Conservation (phyloP, 2,797 vertebrate genomes). For the Sparus aurata region DNA sequence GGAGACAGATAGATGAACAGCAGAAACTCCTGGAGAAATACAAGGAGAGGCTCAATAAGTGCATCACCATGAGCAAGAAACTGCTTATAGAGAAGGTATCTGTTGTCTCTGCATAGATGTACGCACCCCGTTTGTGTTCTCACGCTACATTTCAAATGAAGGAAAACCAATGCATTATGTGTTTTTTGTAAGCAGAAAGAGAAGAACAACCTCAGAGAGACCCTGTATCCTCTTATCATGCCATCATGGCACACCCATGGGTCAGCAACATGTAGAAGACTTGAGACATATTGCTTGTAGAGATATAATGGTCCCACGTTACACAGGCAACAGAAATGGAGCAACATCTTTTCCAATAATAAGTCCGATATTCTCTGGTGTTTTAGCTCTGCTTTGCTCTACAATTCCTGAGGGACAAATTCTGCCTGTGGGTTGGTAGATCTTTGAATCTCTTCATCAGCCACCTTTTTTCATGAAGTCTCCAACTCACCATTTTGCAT, state of each 20-base stretch:
- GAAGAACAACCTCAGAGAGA: background rate
- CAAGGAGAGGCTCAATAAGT: conserved; percentile 99
- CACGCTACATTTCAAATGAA: background rate
- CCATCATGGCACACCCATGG: background rate
- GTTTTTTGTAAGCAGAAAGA: conserved; percentile 7
- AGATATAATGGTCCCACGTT: background rate
- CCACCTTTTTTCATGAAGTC: background rate
- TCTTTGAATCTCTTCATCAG: conserved; percentile 17
- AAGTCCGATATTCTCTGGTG: conserved; percentile 19
- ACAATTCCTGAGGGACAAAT: conserved; percentile 1
- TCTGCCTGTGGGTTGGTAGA: conserved; percentile 21
- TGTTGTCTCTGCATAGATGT: background rate
- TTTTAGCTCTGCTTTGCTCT: conserved; percentile 40
- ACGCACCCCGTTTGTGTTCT: background rate
- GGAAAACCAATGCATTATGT: background rate
- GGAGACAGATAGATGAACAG: conserved; percentile 98
- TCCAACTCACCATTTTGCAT: background rate
- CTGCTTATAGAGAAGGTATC: conserved; percentile 97
- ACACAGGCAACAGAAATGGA: background rate
- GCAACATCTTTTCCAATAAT: background rate
- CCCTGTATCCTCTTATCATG: background rate
- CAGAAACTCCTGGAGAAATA: conserved; percentile 99
- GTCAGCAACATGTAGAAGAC: background rate
- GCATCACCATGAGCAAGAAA: conserved; percentile 99
- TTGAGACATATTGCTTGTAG: background rate